A percentile compares a stretch with the other conserved stretches of the same genome.
These are phyloP conservation scores for Peromyscus californicus DNA, from an alignment of 2,113 vertebrate genomes.

Conservation along the genomic window DNA sequence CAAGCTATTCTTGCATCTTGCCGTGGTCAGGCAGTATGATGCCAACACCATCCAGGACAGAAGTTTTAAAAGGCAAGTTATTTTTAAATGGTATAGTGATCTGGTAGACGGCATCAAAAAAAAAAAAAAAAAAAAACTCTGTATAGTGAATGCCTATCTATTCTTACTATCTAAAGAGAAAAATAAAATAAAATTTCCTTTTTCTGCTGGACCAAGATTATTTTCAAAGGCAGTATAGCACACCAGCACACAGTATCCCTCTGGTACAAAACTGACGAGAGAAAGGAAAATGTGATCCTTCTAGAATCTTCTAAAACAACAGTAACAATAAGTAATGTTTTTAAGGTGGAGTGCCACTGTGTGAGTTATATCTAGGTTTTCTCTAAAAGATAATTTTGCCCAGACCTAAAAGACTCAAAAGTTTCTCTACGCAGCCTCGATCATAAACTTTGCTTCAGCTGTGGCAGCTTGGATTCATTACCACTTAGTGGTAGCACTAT, in stretches of 20 bases:
- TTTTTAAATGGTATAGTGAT: background rate
- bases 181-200: conserved; percentile 40
- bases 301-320: conserved; percentile 47
- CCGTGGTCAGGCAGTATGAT: background rate
- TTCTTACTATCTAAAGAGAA: background rate
- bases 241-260: conserved; percentile 74
- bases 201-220: background rate
- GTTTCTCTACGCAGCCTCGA: conserved; percentile 61
- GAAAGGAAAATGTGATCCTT: conserved; percentile 24
- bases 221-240: conserved; percentile 54
- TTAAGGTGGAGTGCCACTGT: background rate
- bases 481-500: conserved; percentile 70
- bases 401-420: conserved; percentile 66
- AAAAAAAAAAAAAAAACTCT: background rate
- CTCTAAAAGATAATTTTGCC: conserved; percentile 68
- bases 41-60: background rate
- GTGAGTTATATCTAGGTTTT: background rate
- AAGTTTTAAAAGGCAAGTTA: background rate
- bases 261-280: conserved; percentile 16
- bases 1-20: background rate
- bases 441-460: conserved; percentile 77
- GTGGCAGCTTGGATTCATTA: conserved; percentile 71
- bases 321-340: background rate
- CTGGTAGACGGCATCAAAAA: background rate
- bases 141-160: background rate